These are phyloP conservation scores for Otocyon megalotis DNA, from an alignment of 2,113 vertebrate genomes.

Conservation along the genomic window DNA sequence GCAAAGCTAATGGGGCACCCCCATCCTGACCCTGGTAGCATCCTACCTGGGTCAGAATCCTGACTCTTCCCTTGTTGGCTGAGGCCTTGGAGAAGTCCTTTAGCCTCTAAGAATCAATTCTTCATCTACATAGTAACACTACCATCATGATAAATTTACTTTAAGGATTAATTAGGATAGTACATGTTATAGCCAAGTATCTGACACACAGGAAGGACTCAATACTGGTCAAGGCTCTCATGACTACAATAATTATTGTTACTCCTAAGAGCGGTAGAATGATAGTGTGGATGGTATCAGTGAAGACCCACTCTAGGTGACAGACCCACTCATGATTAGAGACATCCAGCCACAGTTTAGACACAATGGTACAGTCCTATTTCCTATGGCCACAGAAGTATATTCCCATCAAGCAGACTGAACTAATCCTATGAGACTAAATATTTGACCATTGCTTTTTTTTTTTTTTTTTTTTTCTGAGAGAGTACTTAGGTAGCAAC, in stretches of 20 bases:
- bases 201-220: not conserved
- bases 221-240: not conserved
- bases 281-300: not conserved
- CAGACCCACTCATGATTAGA: not conserved
- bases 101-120: not conserved
- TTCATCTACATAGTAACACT: not conserved
- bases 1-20: not conserved
- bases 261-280: not conserved
- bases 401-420: not conserved
- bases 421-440: not conserved
- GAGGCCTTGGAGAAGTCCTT: not conserved
- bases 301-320: not conserved
- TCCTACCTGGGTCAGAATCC: not conserved
- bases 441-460: not conserved
- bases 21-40: rapidly evolving
- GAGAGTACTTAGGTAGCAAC: not conserved
- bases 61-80: not conserved
- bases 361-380: not conserved
- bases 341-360: not conserved
- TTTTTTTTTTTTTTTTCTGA: not conserved
- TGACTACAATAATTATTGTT: not conserved
- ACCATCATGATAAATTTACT: not conserved
- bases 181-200: not conserved
- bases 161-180: not conserved
- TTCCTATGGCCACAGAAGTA: not conserved